phyloP scores from a whole-genome alignment of 2,113 vertebrate genomes.

The Procavia capensis region DNA sequence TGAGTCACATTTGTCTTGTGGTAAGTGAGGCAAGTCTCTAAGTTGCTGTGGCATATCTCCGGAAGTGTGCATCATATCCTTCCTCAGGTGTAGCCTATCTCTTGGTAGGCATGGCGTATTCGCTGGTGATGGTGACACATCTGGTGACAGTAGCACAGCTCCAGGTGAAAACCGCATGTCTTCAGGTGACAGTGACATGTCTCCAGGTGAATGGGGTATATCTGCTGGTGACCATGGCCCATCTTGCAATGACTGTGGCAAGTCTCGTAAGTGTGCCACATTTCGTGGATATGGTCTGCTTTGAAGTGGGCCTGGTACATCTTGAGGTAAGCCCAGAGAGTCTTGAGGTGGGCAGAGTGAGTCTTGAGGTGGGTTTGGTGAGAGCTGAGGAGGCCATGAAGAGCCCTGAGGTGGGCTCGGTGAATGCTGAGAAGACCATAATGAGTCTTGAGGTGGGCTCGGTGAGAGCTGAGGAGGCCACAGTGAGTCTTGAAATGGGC shows the following conservation, averaged over 20 bases:
- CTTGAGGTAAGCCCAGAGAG: neutral
- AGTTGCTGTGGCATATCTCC: neutral
- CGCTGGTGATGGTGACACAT: rapidly evolving
- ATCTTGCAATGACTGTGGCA: neutral
- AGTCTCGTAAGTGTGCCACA: neutral
- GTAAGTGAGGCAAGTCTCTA: neutral
- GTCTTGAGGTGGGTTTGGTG: neutral
- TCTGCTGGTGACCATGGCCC: neutral
- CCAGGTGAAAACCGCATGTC: neutral
- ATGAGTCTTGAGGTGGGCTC: conserved; percentile 30
- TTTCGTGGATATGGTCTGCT: neutral
- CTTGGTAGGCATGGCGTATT: too few relatives aligned
- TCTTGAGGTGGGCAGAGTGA: neutral
- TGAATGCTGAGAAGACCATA: neutral
- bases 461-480: neutral
- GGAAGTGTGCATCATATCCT: neutral
- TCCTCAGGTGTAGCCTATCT: neutral
- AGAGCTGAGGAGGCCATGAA: neutral
- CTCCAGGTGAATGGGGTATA: neutral
- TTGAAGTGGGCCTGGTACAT: conserved; percentile 23
- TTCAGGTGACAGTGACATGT: neutral
- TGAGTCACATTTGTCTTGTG: neutral
- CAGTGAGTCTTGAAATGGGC: neutral
- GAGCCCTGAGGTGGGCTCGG: neutral
- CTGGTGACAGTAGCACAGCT: rapidly evolving